Evolutionary conservation across 2,888 invertebrate species (phyloP).

Genomic region (Smittia sp.): DNA sequence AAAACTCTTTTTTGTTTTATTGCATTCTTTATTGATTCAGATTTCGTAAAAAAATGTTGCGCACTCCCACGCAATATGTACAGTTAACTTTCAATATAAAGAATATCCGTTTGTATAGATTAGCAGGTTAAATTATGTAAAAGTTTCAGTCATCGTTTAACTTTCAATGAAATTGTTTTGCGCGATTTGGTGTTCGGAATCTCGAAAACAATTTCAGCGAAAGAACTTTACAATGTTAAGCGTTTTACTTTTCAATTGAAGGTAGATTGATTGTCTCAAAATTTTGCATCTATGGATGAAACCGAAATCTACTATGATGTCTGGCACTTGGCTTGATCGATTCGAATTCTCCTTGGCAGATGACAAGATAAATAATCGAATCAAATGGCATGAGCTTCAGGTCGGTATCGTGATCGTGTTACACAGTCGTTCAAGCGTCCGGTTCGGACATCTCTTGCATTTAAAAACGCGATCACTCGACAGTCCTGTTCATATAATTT

Average conservation of each 20-base stretch:
- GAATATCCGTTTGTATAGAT: conserved; percentile 1
- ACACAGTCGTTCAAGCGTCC: too few relatives aligned
- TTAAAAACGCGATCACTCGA: too few relatives aligned
- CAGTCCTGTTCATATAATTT: too few relatives aligned
- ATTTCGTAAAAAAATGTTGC: not conserved
- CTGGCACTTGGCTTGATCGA: too few relatives aligned
- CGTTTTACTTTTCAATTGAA: conserved; percentile 4
- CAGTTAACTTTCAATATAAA: conserved; percentile 5
- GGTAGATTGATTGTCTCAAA: too few relatives aligned
- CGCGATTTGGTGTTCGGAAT: not conserved
- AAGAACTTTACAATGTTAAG: not conserved
- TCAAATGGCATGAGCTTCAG: too few relatives aligned
- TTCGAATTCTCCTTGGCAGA: too few relatives aligned
- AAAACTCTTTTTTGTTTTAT: conserved; percentile 17
- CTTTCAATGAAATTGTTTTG: conserved; percentile 5
- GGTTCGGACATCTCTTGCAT: too few relatives aligned
- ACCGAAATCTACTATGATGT: too few relatives aligned
- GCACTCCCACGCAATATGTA: not conserved
- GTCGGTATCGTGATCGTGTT: too few relatives aligned
- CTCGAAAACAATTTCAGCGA: not conserved
- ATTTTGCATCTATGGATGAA: too few relatives aligned
- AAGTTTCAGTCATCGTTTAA: not conserved
- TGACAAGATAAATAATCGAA: too few relatives aligned
- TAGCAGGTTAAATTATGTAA: not conserved
- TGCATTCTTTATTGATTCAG: conserved; percentile 22